Evolutionary conservation across 2,113 vertebrate genomes (phyloP), one percentile per base, ranked within the genome.

Genomic region (Felis chaus): DNA sequence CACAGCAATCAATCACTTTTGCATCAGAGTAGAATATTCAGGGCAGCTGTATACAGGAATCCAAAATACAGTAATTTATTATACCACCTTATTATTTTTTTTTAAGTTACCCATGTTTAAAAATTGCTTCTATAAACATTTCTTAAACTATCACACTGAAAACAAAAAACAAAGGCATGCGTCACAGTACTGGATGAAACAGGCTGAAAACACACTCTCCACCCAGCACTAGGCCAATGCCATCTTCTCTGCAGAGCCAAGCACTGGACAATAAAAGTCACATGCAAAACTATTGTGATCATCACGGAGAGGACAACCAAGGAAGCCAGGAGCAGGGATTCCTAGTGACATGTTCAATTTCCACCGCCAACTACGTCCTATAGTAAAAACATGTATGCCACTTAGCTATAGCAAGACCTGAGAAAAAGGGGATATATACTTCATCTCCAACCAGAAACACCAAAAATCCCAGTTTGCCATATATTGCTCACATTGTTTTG

Each of bases 61-160:
- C 48, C 31, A 69, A 92, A 91, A 21, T 79, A n/a, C 76, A 53
- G 69, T 86, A 61, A 61, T 96, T 96, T 95, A 93, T 78, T 86
- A 84, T 80, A 89, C 25, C 48, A 87, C 25, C 31, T 96, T 66
- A 63, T 73, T 86, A 69, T 36, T 89, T 65, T 55, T 84, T 85
- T 88, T 69, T 53, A 25, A 89, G 50, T 65, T 95, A 89, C 84
- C 53, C 31, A 29, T 45, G 29, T 31, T 55, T 97, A n/a, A 82
- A 95, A 96, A 85, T 86, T 81, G 45, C 79, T 90, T 74, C 73
- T 33, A 95, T 82, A 57, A 89, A 91, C 18, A 88, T 86, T 95
- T 97, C 84, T 96, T 97, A 97, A 92, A 87, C 55, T 80, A 91
- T 57, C 73, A 96, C n/a, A 97, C n/a, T 80, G 68, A 89, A 97